Evolutionary conservation across 30 jellyfish, hydroid and myxozoan genomes (phyloP).

Genomic region (Rhopilema esculentum): DNA sequence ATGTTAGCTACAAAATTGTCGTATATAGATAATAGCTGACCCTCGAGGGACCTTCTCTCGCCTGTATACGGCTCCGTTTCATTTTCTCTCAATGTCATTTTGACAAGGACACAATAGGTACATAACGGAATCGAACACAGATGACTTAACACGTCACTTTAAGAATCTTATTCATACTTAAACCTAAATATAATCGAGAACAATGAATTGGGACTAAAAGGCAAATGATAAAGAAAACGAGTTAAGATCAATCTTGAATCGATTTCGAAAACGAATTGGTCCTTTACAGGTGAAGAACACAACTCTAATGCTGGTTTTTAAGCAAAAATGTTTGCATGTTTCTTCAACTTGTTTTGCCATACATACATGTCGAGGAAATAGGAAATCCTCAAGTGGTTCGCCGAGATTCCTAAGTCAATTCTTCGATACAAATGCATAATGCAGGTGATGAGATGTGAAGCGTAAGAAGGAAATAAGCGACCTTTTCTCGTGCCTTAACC

Average conservation of each 20-base stretch:
- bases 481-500: not conserved
- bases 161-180: not conserved
- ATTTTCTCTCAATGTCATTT: no score
- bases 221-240: no score
- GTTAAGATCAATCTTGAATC: no score
- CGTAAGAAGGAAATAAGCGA: not conserved
- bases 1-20: no score
- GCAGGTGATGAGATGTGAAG: not conserved
- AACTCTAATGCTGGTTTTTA: not conserved
- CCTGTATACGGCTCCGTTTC: no score
- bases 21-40: no score
- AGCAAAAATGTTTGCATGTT: not conserved
- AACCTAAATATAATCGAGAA: no score
- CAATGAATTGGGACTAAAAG: not conserved
- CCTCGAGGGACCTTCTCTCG: no score
- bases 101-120: not conserved
- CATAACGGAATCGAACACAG: not conserved
- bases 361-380: not conserved
- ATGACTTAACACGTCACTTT: not conserved
- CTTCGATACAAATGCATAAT: not conserved
- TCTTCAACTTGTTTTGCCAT: not conserved
- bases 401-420: not conserved
- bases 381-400: not conserved
- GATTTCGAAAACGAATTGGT: no score
- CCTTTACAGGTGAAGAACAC: no score